Evolutionary conservation across 2,888 invertebrate species (phyloP), one percentile per base, ranked within the genome.

Genomic region (Hirtodrosophila confusa): DNA sequence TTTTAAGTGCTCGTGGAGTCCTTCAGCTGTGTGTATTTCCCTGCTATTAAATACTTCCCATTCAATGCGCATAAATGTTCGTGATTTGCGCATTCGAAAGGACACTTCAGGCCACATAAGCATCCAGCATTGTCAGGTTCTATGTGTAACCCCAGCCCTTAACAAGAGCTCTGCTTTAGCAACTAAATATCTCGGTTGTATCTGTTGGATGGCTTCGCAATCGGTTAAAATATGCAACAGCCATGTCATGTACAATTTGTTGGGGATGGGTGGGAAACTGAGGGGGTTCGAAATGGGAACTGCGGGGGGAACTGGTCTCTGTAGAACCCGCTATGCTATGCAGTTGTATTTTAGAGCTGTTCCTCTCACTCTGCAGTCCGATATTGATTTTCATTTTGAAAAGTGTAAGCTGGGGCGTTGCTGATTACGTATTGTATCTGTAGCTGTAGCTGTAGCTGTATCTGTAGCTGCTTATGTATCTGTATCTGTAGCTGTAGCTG

Each of bases 211-310:
- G 80, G 75, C 78, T 83, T 80, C 75, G 68, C 74, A 86, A 56
- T 69, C 72, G 78, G 63, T 75, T 85, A 75, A 80, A 85, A 85
- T 87, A 80, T 87, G 87, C 87, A 82, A 85, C 87, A 87, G 72
- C 84, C 84, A 68, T 83, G 80, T 73, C 67, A 65, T 70, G 54
- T 66, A 56, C 74, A 51, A 71, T 76, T 55, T 58, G 43, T 36
- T 31, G 11, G 11, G 11, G 40, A 3, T 8, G 8, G 29, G 4
- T 4, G 9, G 12, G 8, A 8, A 11, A 5, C 12, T 11, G 0
- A 0, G 6, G 3, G 6, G 0, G 8, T 0, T 2, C 3, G 3
- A 8, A 8, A 7, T 4, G 17, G 1, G 10, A 6, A 47, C 3
- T n/a, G 39, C n/a, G 12, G 9, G 11, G 27, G 10, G n/a, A 4